These are phyloP conservation scores for Dascillus cervinus DNA, from an alignment of 2,888 invertebrate genomes.

Conservation along the genomic window DNA sequence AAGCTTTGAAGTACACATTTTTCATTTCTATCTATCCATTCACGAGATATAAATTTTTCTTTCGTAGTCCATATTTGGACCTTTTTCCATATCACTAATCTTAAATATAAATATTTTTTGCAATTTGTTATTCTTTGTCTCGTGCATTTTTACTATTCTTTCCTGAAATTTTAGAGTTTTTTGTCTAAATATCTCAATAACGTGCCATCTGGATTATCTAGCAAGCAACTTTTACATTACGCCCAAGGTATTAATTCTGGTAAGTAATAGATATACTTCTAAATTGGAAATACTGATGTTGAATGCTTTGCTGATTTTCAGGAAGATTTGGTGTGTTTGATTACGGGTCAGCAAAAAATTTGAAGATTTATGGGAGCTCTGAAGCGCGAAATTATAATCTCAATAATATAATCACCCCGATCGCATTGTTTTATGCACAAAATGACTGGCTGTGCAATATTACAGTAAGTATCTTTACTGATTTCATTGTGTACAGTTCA, in stretches of 20 bases:
- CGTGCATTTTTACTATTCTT: no score
- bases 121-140: no score
- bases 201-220: constrained; percentile 42
- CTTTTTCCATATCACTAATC: no score
- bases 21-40: no score
- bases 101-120: no score
- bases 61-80: no score
- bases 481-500: no score
- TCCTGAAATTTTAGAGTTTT: constrained; percentile 30
- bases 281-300: not conserved
- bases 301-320: constrained; percentile 2
- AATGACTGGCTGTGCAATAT: constrained; percentile 40
- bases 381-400: constrained; percentile 28
- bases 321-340: constrained; percentile 8
- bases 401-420: constrained; percentile 42
- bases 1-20: no score
- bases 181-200: constrained; percentile 28
- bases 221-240: constrained; percentile 64
- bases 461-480: not conserved
- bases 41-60: no score
- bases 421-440: constrained; percentile 47
- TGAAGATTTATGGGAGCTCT: constrained; percentile 3
- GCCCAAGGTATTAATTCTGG: constrained; percentile 53
- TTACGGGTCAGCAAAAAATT: constrained; percentile 5
- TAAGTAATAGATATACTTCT: constrained; percentile 7